Percentiles rank a stretch among this genome's conserved stretches.
Conservation (phyloP, 2,113 vertebrate species). For the Lepus americanus region DNA sequence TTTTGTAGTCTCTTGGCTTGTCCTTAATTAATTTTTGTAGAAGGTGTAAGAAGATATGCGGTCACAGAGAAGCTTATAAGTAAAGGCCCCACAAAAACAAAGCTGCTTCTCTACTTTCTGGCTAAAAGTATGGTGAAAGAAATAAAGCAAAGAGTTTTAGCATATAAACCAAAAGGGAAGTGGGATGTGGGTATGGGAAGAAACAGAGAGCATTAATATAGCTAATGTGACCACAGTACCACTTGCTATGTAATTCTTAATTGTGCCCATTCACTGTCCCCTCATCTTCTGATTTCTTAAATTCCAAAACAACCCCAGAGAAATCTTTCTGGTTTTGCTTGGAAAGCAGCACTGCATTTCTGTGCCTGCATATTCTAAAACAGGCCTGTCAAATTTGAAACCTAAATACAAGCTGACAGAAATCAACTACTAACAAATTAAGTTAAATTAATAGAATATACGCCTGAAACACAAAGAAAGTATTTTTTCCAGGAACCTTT, state of each 20-base stretch:
- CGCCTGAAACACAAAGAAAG: slow-evolving; percentile 52
- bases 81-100: slow-evolving; percentile 59
- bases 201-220: not conserved
- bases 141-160: slow-evolving; percentile 47
- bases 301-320: slow-evolving; percentile 66
- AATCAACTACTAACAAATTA: slow-evolving; percentile 77
- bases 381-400: slow-evolving; percentile 60
- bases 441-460: slow-evolving; percentile 74
- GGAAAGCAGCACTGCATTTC: slow-evolving; percentile 48
- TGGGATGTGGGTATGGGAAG: not conserved
- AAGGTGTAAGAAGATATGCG: not conserved
- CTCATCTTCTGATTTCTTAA: slow-evolving; percentile 59
- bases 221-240: not conserved
- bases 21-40: slow-evolving; percentile 4
- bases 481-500: not conserved
- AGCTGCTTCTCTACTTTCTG: slow-evolving; percentile 54
- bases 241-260: slow-evolving; percentile 15
- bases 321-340: slow-evolving; percentile 75
- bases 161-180: slow-evolving; percentile 22
- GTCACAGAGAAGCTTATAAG: slow-evolving; percentile 35
- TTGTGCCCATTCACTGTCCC: slow-evolving; percentile 25
- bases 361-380: slow-evolving; percentile 63
- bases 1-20: not conserved
- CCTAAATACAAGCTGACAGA: slow-evolving; percentile 68
- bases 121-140: slow-evolving; percentile 43